phyloP scores from a whole-genome alignment of 2,113 vertebrate species.

The Burhinus oedicnemus region DNA sequence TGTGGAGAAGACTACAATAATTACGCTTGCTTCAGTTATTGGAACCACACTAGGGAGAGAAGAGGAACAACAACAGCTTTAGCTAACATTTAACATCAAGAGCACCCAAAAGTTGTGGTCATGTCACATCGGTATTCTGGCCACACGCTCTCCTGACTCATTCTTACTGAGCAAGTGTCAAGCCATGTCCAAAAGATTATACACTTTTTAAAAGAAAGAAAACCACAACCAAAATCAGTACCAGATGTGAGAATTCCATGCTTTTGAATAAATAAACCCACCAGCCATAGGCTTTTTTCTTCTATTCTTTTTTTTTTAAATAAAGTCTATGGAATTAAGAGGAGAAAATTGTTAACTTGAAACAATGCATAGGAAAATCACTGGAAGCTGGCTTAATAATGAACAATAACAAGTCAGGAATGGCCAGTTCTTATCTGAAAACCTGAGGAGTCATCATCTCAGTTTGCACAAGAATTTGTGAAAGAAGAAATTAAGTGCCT shows the following conservation, averaged over 20 bases:
- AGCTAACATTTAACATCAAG: constrained; percentile 7
- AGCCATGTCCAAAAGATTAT: constrained; percentile 31
- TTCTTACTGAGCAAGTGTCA: constrained; percentile 41
- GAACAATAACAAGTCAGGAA: neutral
- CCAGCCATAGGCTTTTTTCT: neutral
- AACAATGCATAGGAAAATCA: neutral
- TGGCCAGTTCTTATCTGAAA: neutral
- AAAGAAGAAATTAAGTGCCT: neutral
- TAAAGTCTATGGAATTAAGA: neutral
- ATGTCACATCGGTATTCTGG: constrained; percentile 10
- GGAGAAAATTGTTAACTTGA: neutral
- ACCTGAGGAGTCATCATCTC: neutral
- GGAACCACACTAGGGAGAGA: neutral
- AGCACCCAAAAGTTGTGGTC: neutral
- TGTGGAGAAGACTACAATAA: too few relatives aligned
- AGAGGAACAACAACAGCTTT: neutral
- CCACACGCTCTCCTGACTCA: constrained; percentile 4
- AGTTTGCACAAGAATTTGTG: neutral
- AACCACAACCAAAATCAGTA: constrained; percentile 32
- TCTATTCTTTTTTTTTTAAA: neutral
- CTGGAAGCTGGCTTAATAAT: neutral
- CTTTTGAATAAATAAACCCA: constrained; percentile 28
- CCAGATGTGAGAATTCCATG: constrained; percentile 20
- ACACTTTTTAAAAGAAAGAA: constrained; percentile 32
- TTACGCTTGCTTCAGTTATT: too few relatives aligned